Conservation (phyloP, 2,797 vertebrate species). For the Antennarius maculatus region DNA sequence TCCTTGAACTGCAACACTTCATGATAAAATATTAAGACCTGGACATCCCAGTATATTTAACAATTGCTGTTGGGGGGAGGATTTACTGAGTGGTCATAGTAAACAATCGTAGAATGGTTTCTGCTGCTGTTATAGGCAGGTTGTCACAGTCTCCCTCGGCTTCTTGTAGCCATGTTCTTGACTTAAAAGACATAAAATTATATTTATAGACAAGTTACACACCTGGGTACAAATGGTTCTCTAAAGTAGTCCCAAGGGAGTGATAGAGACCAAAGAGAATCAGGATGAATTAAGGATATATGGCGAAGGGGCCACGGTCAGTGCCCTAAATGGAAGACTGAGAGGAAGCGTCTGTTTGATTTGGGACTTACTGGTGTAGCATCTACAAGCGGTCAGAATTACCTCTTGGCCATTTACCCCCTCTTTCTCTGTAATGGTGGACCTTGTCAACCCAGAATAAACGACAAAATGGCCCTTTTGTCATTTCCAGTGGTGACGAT, state of each 20-base stretch:
- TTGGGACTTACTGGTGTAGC: constrained; percentile 59
- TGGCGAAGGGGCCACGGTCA: constrained; percentile 69
- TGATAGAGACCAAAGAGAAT: too few species aligned
- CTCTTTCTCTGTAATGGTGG: constrained; percentile 61
- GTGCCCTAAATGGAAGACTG: constrained; percentile 34
- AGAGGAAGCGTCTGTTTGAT: constrained; percentile 18
- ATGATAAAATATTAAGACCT: background rate
- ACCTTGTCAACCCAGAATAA: constrained; percentile 71
- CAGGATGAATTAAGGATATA: constrained; percentile 53
- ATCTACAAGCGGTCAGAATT: constrained; percentile 74
- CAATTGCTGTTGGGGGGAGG: background rate
- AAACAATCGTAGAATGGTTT: background rate
- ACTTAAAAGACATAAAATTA: constrained; percentile 19
- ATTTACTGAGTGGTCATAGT: background rate
- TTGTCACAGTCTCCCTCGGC: too few species aligned
- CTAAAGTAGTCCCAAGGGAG: constrained; percentile 49
- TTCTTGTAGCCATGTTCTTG: constrained; percentile 8
- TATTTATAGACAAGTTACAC: constrained; percentile 11
- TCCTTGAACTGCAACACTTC: too few species aligned
- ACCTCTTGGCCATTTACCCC: constrained; percentile 54
- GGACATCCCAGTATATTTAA: too few species aligned
- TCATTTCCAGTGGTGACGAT: too few species aligned
- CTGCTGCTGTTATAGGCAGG: background rate
- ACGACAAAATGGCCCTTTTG: constrained; percentile 52
- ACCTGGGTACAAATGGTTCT: constrained; percentile 22